A percentile compares a stretch with the other conserved stretches of the same genome.
phyloP scores from a whole-genome alignment of 2,797 vertebrate genomes.

The Fistularia commersonii region DNA sequence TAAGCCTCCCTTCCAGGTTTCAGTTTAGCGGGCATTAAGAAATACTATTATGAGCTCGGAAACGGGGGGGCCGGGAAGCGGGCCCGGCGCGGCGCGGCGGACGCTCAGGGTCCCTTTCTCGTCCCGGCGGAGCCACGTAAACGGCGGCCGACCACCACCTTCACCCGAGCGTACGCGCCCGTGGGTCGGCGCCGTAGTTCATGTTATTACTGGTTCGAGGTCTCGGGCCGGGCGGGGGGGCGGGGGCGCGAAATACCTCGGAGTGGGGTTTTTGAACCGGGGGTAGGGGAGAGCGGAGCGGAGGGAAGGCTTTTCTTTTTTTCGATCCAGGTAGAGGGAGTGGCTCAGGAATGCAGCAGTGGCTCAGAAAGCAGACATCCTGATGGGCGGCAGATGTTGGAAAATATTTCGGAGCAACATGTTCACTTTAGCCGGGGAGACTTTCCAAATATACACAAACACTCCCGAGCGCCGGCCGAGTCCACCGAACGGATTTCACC shows the following conservation, averaged over 20 bases:
- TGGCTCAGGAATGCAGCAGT: constrained; percentile 79
- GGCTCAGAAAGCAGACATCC: constrained; percentile 76
- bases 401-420: constrained; percentile 80
- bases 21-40: constrained; percentile 34
- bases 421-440: constrained; percentile 71
- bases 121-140: no score
- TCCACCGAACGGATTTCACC: constrained; percentile 46
- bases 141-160: no score
- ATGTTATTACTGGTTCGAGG: no score
- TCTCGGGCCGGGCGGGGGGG: no score
- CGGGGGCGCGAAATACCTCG: constrained; percentile 34
- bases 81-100: no score
- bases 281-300: constrained; percentile 56
- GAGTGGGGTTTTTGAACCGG: constrained; percentile 36
- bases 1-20: constrained; percentile 32
- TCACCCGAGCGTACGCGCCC: no score
- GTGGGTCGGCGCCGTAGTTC: no score
- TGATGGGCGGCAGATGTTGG: constrained; percentile 85
- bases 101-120: no score
- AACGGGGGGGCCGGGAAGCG: constrained; percentile 31
- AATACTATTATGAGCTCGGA: constrained; percentile 42
- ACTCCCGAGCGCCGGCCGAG: constrained; percentile 43
- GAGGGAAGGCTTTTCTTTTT: constrained; percentile 56
- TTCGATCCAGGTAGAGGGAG: constrained; percentile 82
- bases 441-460: constrained; percentile 72